Evolutionary conservation across 2,113 vertebrate species (phyloP), one percentile per base, ranked within the genome.

Genomic region (Eidolon helvum): DNA sequence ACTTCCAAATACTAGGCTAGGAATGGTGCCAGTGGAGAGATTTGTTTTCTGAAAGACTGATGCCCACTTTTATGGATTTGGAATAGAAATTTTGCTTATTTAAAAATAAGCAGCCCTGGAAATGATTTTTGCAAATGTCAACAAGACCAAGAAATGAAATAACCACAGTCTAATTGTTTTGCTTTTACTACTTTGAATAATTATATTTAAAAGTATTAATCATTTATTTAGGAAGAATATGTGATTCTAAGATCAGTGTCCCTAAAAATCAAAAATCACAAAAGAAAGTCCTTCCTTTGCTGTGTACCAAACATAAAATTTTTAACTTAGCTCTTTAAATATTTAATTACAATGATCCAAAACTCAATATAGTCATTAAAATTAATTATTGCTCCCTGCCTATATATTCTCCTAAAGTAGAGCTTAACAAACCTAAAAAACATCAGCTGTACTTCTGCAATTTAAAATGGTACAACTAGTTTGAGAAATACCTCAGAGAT

Each of bases 161-260:
- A 87, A 75, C 59, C n/a, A 86, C 55, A 30, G 14, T 74, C 57
- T 68, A 87, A 87, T 40, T 69, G 61, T 84, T 94, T 93, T 90
- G 30, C 61, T 89, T 95, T 93, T 83, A 96, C 45, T 91, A 80
- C 38, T 94, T 90, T 84, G 38, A 95, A 87, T 96, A 91, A 91
- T 63, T 91, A 63, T 28, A 50, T 72, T 90, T 78, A 80, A 83
- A 90, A 33, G 24, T 35, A 57, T 94, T 63, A 69, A 33, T 22
- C 10, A 7, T 38, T 87, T 94, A 28, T 26, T 72, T 87, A 89
- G 50, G 48, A 78, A 30, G 22, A 90, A 72, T 87, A 61, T 77
- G 85, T 78, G 12, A 87, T 19, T 8, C 1, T 85, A 93, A 95
- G 10, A 65, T 66, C 35, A 79, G 16, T 72, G 35, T 57, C 45